Evolutionary conservation across 2,888 invertebrate genomes (phyloP), one percentile per base, ranked within the genome.

Genomic region (Physocephala rufipes): DNA sequence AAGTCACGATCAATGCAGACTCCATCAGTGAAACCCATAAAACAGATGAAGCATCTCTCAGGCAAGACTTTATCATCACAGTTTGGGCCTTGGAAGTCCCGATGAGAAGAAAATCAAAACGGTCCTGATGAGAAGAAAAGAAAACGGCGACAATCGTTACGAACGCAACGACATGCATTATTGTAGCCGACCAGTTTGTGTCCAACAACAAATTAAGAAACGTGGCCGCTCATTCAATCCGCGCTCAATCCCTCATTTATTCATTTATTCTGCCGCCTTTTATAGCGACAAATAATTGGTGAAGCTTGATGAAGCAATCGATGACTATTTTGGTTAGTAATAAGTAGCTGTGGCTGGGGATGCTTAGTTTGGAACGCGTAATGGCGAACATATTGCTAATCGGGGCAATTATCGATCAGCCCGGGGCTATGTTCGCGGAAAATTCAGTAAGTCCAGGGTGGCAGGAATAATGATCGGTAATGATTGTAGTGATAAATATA

Each of bases 281-380:
- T 62, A 49, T 24, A 36, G 68, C 24, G 21, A 51, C 21, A 24
- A 47, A 68, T 68, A 68, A 68, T 62, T 68, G n/a, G n/a, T n/a
- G 21, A 68, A 55, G 62, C 36, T 62, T 61, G 61, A 68, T 68
- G 47, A 68, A 68, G 68, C 61, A 68, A 68, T 68, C 62, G 62
- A n/a, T 24, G 62, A 15, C 62, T 49, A 36, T 47, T 58, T 67
- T 59, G 19, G 67, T 45, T 67, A 58, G 36, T 36, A 36, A 36
- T n/a, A n/a, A n/a, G n/a, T n/a, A n/a, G n/a, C 19, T 30, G 51
- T 13, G 36, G n/a, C 2, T 55, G 19, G 58, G 7, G 16, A 58
- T 24, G 45, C 68, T 62, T 24, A 62, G 51, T 62, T 68, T 62
- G 68, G 68, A 61, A 49, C 30, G 45, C 30, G 36, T 36, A 36